Evolutionary conservation across 2,797 vertebrate genomes (phyloP).

Genomic region (Macropus fuliginosus): DNA sequence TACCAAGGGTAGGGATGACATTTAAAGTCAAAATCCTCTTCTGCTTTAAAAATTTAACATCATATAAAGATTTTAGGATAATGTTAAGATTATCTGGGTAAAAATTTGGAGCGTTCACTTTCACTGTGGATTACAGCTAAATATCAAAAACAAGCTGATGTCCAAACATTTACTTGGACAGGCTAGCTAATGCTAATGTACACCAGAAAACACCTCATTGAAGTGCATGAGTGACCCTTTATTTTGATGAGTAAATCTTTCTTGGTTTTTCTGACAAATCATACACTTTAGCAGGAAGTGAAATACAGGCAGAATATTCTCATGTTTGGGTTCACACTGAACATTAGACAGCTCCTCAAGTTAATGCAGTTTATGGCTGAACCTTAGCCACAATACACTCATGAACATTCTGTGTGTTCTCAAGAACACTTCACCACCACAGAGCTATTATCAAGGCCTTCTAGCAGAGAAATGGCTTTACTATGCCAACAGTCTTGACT

Average conservation of each 20-base stretch:
- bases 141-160: constrained; percentile 38
- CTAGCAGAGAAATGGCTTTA: not conserved
- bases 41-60: constrained; percentile 25
- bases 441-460: not conserved
- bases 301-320: not conserved
- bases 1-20: not conserved
- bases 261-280: constrained; percentile 6
- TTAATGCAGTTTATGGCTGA: not conserved
- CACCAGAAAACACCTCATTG: constrained; percentile 44
- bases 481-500: not conserved
- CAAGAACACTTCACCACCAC: not conserved
- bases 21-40: not conserved
- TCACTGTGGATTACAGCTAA: not conserved
- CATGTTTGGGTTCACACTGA: not conserved
- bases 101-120: not conserved
- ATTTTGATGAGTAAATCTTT: constrained; percentile 43
- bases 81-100: not conserved
- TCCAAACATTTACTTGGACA: constrained; percentile 20
- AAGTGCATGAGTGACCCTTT: constrained; percentile 20
- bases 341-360: not conserved
- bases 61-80: not conserved
- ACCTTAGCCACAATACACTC: not conserved
- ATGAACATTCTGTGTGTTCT: not conserved
- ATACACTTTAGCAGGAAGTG: not conserved
- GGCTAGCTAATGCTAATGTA: constrained; percentile 49